Evolutionary conservation across 1,140 invertebrate species (phyloP).

Genomic region (Caenorhabditis briggsae): DNA sequence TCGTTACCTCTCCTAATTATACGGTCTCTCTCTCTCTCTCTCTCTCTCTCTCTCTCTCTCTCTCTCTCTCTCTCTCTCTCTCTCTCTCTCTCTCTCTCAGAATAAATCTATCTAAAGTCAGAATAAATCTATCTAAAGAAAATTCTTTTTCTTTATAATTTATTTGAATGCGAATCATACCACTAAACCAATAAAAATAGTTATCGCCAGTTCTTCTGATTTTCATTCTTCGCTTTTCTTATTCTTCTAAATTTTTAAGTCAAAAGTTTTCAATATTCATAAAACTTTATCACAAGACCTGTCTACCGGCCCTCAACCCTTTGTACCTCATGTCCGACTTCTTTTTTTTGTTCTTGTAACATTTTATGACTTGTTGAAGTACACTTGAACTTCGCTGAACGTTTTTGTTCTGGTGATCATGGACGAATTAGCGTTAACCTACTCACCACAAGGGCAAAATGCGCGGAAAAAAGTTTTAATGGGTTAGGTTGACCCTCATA

Average conservation of each 20-base stretch:
- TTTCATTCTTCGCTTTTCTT: neutral
- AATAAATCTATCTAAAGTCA: too few species aligned
- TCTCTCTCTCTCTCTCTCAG: too few species aligned
- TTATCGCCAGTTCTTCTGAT: neutral
- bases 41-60: too few species aligned
- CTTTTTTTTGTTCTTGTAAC: neutral
- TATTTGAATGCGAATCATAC: too few species aligned
- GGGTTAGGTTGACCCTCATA: neutral
- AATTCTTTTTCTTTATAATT: too few species aligned
- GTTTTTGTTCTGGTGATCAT: neutral
- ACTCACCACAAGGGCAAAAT: neutral
- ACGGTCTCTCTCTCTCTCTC: too few species aligned
- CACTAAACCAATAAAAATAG: too few species aligned
- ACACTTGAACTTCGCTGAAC: conserved; percentile 41
- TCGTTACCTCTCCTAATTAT: too few species aligned
- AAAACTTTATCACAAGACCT: neutral
- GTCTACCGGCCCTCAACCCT: neutral
- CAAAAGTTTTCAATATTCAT: conserved; percentile 18
- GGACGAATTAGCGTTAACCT: neutral
- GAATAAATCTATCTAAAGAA: too few species aligned
- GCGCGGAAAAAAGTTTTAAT: neutral
- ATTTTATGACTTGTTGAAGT: conserved; percentile 32
- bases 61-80: too few species aligned
- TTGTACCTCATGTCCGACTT: conserved; percentile 8
- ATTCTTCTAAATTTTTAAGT: neutral